These are phyloP conservation scores for Vidua chalybeata DNA, from an alignment of 2,113 vertebrate species.

Conservation along the genomic window DNA sequence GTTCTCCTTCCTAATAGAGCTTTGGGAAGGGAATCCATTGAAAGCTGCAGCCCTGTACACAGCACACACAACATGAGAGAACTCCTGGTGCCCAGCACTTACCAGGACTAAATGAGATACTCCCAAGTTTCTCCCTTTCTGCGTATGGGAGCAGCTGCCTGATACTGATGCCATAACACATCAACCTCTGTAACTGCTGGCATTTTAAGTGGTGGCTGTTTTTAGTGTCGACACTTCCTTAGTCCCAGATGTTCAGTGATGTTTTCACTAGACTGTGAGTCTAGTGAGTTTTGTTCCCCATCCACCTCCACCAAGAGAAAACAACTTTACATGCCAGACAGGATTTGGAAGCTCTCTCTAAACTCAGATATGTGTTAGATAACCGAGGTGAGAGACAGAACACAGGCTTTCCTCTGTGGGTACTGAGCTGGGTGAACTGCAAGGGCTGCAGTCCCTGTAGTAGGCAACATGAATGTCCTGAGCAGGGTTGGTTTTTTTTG, in stretches of 20 bases:
- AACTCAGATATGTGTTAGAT: background rate
- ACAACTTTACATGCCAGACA: background rate
- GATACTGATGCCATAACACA: background rate
- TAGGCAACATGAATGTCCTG: background rate
- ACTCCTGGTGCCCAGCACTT: background rate
- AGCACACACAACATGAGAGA: background rate
- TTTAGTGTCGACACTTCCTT: rapidly evolving
- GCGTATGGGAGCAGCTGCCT: background rate
- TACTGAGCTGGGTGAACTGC: background rate
- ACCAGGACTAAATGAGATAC: background rate
- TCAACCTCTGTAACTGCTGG: background rate
- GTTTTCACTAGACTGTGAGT: background rate
- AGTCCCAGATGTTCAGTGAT: background rate
- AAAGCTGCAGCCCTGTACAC: background rate
- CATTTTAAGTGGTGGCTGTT: background rate
- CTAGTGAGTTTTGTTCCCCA: background rate
- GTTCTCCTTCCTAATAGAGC: background rate
- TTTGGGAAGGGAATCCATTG: conserved; percentile 24
- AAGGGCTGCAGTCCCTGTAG: background rate
- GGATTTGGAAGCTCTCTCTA: background rate
- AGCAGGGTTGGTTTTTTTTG: background rate
- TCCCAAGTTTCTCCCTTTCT: background rate
- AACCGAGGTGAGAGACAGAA: background rate
- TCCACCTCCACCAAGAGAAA: background rate
- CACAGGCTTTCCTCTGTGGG: background rate